phyloP scores from a whole-genome alignment of 1,140 invertebrate genomes.

The Drosophila subpulchrella region DNA sequence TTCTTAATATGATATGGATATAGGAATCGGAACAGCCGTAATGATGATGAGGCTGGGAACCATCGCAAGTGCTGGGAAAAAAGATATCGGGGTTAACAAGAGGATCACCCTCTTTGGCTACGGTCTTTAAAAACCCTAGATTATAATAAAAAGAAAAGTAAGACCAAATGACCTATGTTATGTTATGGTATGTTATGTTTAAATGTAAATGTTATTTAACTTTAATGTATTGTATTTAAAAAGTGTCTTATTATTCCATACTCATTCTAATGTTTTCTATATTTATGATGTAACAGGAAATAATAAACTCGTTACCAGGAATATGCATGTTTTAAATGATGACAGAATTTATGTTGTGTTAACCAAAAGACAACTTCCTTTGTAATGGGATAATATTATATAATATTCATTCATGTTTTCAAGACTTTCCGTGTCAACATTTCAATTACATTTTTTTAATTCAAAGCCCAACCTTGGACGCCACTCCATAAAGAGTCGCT shows the following conservation, averaged over 20 bases:
- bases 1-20: constrained; percentile 47
- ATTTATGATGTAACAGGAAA: no score
- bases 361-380: neutral
- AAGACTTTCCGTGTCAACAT: neutral
- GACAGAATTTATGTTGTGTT: neutral
- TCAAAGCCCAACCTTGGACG: constrained; percentile 1
- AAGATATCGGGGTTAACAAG: constrained; percentile 10
- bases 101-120: neutral
- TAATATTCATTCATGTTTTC: neutral
- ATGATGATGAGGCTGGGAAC: constrained; percentile 9
- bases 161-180: neutral
- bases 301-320: neutral
- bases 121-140: neutral
- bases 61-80: neutral
- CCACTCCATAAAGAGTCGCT: neutral
- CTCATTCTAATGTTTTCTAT: no score
- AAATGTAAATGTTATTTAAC: no score
- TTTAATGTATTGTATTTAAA: no score
- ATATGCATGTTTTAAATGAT: neutral
- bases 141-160: neutral
- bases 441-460: neutral
- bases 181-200: no score
- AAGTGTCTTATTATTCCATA: no score
- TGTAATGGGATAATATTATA: neutral
- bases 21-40: constrained; percentile 27